Conservation (phyloP, 2,888 invertebrate genomes). For the Phasia obesa region DNA sequence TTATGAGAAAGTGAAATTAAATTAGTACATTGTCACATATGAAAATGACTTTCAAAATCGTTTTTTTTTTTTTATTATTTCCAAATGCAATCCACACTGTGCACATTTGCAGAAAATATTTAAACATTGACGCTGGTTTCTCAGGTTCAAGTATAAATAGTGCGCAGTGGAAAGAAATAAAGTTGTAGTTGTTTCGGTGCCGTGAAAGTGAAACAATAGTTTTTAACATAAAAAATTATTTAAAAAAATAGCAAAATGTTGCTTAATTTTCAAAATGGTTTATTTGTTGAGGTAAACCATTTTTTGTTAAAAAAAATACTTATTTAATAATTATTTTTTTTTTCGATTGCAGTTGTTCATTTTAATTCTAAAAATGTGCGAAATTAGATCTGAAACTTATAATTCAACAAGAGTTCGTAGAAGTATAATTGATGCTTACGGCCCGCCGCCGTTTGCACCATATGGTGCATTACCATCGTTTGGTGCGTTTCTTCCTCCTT, state of each 20-base stretch:
- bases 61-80: background rate
- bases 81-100: background rate
- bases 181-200: conserved; percentile 27
- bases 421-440: conserved; percentile 55
- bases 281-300: conserved; percentile 26
- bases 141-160: conserved; percentile 53
- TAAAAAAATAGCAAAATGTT: conserved; percentile 34
- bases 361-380: conserved; percentile 30
- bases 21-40: background rate
- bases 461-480: conserved; percentile 60
- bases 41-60: conserved; percentile 45
- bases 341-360: conserved; percentile 17
- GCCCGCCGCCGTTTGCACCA: conserved; percentile 66
- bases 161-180: background rate
- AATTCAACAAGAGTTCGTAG: conserved; percentile 38
- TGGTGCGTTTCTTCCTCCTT: conserved; percentile 33
- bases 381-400: conserved; percentile 1
- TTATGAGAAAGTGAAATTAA: conserved; percentile 53
- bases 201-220: background rate
- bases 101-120: conserved; percentile 5
- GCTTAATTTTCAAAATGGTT: background rate
- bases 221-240: background rate
- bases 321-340: background rate
- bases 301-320: background rate
- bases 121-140: conserved; percentile 43